Evolutionary conservation across 2,797 vertebrate species (phyloP).

Genomic region (Gephyroberyx darwinii): DNA sequence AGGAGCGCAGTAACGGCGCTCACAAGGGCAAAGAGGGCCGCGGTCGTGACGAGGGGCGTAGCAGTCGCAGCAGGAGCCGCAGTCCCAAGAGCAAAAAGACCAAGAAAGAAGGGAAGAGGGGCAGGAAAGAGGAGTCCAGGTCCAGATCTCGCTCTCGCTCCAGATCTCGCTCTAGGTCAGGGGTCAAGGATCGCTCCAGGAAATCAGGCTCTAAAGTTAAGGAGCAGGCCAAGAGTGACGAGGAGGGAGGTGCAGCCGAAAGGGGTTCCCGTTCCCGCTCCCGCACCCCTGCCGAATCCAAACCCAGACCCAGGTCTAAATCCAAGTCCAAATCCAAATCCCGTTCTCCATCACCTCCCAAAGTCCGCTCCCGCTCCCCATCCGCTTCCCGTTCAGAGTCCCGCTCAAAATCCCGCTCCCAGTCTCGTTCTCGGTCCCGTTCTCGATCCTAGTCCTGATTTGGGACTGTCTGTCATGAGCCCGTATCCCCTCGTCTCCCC

Average conservation of each 20-base stretch:
- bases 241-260: conserved; percentile 64
- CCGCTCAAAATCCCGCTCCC: conserved; percentile 73
- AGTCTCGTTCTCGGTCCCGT: conserved; percentile 76
- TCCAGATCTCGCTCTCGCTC: conserved; percentile 84
- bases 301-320: conserved; percentile 83
- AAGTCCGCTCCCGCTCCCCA: conserved; percentile 83
- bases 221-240: conserved; percentile 81
- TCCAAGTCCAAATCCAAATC: conserved; percentile 88
- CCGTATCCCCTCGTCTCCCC: conserved; percentile 18
- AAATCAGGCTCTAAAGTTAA: conserved; percentile 81
- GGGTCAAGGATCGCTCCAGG: conserved; percentile 80
- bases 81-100: conserved; percentile 83
- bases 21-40: conserved; percentile 71
- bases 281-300: conserved; percentile 82
- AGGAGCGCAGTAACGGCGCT: conserved; percentile 82
- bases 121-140: conserved; percentile 78
- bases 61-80: conserved; percentile 79
- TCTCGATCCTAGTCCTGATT: conserved; percentile 77
- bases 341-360: conserved; percentile 83
- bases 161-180: conserved; percentile 83
- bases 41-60: conserved; percentile 78
- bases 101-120: conserved; percentile 87
- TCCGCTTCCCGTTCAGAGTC: conserved; percentile 84
- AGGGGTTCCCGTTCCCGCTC: conserved; percentile 75
- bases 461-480: conserved; percentile 51